Conservation (phyloP, 35 echinoderm and acorn worm species). For the Ptychodera flava region DNA sequence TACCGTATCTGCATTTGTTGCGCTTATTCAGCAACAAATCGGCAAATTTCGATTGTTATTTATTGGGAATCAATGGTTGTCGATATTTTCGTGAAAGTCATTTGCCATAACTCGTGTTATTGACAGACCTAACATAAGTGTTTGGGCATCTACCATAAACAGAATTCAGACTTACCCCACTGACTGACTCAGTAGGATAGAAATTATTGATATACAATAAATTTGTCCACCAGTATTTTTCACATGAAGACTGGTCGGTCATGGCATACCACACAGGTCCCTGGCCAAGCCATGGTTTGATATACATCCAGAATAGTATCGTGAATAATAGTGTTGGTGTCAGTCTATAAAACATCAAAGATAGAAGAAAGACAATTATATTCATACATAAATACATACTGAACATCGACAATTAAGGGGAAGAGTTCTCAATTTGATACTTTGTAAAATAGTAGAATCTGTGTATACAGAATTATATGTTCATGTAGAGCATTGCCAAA, state of each 20-base stretch:
- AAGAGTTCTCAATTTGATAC: not conserved
- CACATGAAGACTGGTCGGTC: slow-evolving; percentile 10
- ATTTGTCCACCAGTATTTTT: slow-evolving; percentile 85
- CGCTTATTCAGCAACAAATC: too few species aligned
- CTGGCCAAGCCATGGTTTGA: slow-evolving; percentile 60
- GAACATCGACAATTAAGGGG: not conserved
- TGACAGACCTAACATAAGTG: too few species aligned
- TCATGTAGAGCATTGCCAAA: not conserved
- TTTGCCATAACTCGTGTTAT: too few species aligned
- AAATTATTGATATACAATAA: slow-evolving; percentile 96
- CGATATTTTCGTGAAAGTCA: too few species aligned
- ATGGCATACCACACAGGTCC: slow-evolving; percentile 48
- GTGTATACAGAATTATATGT: not conserved
- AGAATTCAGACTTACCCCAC: not conserved
- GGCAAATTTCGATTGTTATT: too few species aligned
- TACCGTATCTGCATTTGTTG: too few species aligned
- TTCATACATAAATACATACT: not conserved
- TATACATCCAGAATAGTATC: slow-evolving; percentile 46
- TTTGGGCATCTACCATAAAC: too few species aligned
- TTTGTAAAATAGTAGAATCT: not conserved
- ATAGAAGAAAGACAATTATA: not conserved
- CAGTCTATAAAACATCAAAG: slow-evolving; percentile 40
- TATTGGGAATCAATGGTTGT: too few species aligned
- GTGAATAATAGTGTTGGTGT: slow-evolving; percentile 53
- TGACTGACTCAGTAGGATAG: slow-evolving; percentile 26